Evolutionary conservation across 2,113 vertebrate species (phyloP), one percentile per base, ranked within the genome.

Genomic region (Xenopus laevis): DNA sequence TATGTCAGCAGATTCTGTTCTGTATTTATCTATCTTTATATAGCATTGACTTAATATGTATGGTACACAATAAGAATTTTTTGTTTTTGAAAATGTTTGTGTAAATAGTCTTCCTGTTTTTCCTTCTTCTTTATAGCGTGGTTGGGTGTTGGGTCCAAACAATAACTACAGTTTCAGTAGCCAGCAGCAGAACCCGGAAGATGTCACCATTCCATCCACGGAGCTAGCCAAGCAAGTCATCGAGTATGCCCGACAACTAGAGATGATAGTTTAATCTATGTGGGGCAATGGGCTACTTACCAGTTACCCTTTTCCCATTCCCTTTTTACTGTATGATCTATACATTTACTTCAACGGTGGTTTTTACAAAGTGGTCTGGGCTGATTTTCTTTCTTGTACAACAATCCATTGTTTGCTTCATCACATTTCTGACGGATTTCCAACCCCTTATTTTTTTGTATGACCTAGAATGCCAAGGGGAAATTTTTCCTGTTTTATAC

Each of bases 161-260:
- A 93, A 88, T 72, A 94, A 90, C 79, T 96, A 95, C 86, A 93
- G 94, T 13, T 98, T 98, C 84, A 91, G 85, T 74, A 89, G 83
- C 80, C 94, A 95, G 84, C 95, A 96, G 75, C 95, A 95, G 82
- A 92, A 94, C 73, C 92, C 92, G 0, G 95, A 98, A 69, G 95
- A 98, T 40, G 90, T 91, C 69, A 94, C 87, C 77, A 96, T 98
- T 78, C 95, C 95, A 17, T 96, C 95, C 15, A 95, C 92, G 0
- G 93, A 98, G 81, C 82, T 98, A 85, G 94, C 94, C 79, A 87
- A 92, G 68, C 95, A 98, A 82, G 94, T 97, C 87, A 96, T 98
- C 30, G 95, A 97, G 80, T 97, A 96, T 17, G 95, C 95, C 65
- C 89, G 94, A 72, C 95, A 98, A 85, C 89, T 98, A 84, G 95